A percentile compares a stretch with the other conserved stretches of the same genome.
These are phyloP conservation scores for Lepidocyrtoides sp. DNA, from an alignment of 2,888 invertebrate species.

Conservation along the genomic window DNA sequence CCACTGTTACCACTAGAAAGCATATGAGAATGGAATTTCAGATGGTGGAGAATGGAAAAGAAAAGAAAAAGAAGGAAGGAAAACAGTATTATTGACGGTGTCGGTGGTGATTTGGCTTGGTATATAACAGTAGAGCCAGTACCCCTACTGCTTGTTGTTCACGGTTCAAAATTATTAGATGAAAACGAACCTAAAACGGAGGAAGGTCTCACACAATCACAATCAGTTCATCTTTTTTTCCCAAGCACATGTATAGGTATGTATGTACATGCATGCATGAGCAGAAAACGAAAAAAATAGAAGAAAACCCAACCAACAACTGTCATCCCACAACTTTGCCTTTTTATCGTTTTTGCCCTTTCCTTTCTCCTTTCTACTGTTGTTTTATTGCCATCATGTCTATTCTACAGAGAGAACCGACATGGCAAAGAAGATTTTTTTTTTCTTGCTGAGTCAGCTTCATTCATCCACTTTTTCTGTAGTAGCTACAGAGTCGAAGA, in stretches of 20 bases:
- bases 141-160: conserved; percentile 9
- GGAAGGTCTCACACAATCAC: conserved; percentile 21
- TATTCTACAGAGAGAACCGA: not conserved
- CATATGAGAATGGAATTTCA: not conserved
- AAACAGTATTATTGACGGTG: not conserved
- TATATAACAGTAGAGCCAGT: not conserved
- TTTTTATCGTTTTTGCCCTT: conserved; percentile 18
- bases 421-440: not conserved
- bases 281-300: not conserved
- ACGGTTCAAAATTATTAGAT: conserved; percentile 51
- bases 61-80: not conserved
- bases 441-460: conserved; percentile 32
- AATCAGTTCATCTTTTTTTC: conserved; percentile 33
- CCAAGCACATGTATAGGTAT: not conserved
- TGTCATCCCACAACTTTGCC: conserved; percentile 26
- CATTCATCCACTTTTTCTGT: not conserved
- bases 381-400: conserved; percentile 39
- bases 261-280: not conserved
- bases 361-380: conserved; percentile 1
- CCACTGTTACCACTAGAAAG: not conserved
- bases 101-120: too few relatives aligned
- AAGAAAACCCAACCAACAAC: not conserved
- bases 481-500: not conserved
- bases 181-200: conserved; percentile 25
- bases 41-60: not conserved